Evolutionary conservation across 2,888 invertebrate species (phyloP).

Genomic region (Phortica okadai): DNA sequence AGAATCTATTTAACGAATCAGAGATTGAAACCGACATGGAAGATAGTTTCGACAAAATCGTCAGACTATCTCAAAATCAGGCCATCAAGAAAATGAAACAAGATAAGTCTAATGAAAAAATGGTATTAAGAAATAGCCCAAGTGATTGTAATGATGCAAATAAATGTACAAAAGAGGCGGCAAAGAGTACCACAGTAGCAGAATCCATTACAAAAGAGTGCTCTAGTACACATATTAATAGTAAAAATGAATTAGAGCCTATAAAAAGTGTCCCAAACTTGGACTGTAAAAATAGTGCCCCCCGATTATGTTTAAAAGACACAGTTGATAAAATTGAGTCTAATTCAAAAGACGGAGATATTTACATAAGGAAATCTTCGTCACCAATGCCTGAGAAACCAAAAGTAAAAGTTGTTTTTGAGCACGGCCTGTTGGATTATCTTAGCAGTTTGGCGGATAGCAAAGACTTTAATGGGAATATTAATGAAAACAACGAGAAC

Average conservation of each 20-base stretch:
- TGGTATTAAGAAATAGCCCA: neutral
- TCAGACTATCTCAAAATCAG: constrained; percentile 23
- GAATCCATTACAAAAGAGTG: no score
- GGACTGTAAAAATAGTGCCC: no score
- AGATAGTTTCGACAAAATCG: constrained; percentile 42
- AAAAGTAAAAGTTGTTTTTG: constrained; percentile 67
- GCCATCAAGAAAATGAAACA: neutral
- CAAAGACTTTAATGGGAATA: constrained; percentile 62
- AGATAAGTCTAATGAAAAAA: constrained; percentile 4
- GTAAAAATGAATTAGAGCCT: no score
- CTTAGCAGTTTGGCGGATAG: constrained; percentile 66
- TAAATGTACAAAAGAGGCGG: no score
- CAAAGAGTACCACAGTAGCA: no score
- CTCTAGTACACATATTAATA: no score
- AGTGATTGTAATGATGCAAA: neutral
- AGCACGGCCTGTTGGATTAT: constrained; percentile 63
- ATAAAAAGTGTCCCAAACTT: no score
- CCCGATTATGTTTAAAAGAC: no score
- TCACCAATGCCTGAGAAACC: constrained; percentile 40
- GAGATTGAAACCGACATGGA: constrained; percentile 23
- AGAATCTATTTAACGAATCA: neutral
- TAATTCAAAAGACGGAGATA: neutral
- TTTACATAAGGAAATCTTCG: neutral
- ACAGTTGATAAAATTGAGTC: no score
- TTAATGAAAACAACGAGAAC: constrained; percentile 53